Conservation (phyloP, 1,140 invertebrate species). For the Ruditapes philippinarum region DNA sequence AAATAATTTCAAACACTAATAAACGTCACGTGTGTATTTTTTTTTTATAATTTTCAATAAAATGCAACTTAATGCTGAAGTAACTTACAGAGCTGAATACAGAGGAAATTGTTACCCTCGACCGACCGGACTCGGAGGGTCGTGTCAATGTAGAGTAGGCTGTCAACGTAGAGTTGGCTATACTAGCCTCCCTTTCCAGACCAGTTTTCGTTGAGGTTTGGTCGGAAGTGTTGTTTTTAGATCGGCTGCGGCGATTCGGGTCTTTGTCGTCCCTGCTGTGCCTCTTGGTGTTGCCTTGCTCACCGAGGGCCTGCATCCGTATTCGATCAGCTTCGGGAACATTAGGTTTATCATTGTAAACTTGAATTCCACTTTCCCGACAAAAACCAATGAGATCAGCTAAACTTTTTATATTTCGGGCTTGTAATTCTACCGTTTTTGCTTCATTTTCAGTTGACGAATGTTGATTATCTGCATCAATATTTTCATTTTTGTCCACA, state of each 20-base stretch:
- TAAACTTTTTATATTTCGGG: neutral
- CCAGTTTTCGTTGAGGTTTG: neutral
- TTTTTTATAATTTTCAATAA: too few species aligned
- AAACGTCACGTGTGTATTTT: too few species aligned
- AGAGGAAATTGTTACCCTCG: neutral
- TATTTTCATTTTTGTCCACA: neutral
- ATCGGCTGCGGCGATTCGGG: neutral
- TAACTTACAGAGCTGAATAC: neutral
- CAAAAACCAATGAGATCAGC: constrained; percentile 25
- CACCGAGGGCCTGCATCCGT: neutral
- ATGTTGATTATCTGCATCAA: neutral
- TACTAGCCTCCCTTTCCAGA: too few species aligned
- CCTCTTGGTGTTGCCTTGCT: neutral
- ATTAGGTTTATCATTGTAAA: constrained; percentile 22
- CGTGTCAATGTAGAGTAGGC: neutral
- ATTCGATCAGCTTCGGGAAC: neutral
- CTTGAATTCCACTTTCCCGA: constrained; percentile 9
- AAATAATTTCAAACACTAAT: too few species aligned
- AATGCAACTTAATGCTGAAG: too few species aligned
- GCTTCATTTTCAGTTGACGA: neutral
- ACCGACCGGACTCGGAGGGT: neutral
- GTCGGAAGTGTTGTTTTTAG: neutral
- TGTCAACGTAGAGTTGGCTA: neutral
- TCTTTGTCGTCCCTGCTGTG: neutral
- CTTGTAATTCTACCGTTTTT: neutral